phyloP scores from a whole-genome alignment of 2,113 vertebrate genomes.

The Geococcyx californianus region DNA sequence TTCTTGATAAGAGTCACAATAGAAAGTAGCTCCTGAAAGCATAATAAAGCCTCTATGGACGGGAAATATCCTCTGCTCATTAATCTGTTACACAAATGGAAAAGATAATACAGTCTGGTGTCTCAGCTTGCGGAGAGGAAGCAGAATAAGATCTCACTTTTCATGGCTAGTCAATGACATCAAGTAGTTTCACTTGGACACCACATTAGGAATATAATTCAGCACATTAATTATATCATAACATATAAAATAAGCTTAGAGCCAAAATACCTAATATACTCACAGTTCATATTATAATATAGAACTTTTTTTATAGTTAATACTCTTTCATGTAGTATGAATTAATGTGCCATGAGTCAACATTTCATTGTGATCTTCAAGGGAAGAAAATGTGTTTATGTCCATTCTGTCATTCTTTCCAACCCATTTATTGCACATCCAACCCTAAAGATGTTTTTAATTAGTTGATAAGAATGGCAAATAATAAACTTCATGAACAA shows the following conservation, averaged over 20 bases:
- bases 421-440: slow-evolving; percentile 59
- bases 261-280: not conserved
- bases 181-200: not conserved
- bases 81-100: not conserved
- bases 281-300: not conserved
- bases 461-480: slow-evolving; percentile 70
- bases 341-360: slow-evolving; percentile 18
- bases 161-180: not conserved
- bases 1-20: not conserved
- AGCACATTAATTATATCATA: slow-evolving; percentile 9
- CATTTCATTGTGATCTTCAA: slow-evolving; percentile 12
- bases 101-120: not conserved
- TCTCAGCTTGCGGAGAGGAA: not conserved
- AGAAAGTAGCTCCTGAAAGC: not conserved
- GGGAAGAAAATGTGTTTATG: slow-evolving; percentile 50
- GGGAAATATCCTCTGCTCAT: not conserved
- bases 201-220: not conserved
- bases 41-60: not conserved
- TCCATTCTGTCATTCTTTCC: slow-evolving; percentile 40
- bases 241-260: not conserved
- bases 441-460: slow-evolving; percentile 74
- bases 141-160: not conserved
- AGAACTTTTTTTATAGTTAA: not conserved
- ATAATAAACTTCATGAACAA: slow-evolving; percentile 69
- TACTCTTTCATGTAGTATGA: not conserved